Evolutionary conservation across 2,888 invertebrate species (phyloP), one percentile per base, ranked within the genome.

Genomic region (Acrobeloides nanus): DNA sequence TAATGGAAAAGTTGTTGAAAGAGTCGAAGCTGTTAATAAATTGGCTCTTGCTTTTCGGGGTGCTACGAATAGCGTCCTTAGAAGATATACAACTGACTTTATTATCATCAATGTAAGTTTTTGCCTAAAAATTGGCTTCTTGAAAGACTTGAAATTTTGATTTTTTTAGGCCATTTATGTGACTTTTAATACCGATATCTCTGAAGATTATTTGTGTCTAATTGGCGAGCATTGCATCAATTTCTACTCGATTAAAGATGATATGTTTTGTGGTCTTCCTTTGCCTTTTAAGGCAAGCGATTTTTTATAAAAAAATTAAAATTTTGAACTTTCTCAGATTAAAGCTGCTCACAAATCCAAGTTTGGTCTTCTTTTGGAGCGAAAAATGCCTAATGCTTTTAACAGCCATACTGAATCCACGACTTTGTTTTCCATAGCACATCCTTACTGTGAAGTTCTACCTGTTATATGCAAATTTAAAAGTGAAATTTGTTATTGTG

Each of bases 361-460:
- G n/a, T n/a, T n/a, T n/a, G n/a, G n/a, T n/a, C n/a, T n/a, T n/a
- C n/a, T n/a, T n/a, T n/a, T n/a, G n/a, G n/a, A n/a, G n/a, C n/a
- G n/a, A n/a, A n/a, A n/a, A n/a, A n/a, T n/a, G n/a, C n/a, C n/a
- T n/a, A n/a, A n/a, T n/a, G n/a, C n/a, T n/a, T n/a, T n/a, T n/a
- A n/a, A n/a, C n/a, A n/a, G n/a, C n/a, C n/a, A n/a, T n/a, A n/a
- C n/a, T n/a, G n/a, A n/a, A n/a, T n/a, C n/a, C n/a, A n/a, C n/a
- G n/a, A n/a, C n/a, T n/a, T 27, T 54, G 12, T 54, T 56, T 26
- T 56, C 55, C 5, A 39, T 54, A 1, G 46, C 56, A 17, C 54
- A 54, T 53, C 54, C 54, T 1, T 56, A 50, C 38, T 47, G 42
- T 26, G 54, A 54, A 24, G 43, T 54, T 12, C 39, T 54, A 15